Percentiles rank a stretch among this genome's conserved stretches.
phyloP scores from a whole-genome alignment of 2,888 invertebrate species.

The Anagyrus pseudococci region DNA sequence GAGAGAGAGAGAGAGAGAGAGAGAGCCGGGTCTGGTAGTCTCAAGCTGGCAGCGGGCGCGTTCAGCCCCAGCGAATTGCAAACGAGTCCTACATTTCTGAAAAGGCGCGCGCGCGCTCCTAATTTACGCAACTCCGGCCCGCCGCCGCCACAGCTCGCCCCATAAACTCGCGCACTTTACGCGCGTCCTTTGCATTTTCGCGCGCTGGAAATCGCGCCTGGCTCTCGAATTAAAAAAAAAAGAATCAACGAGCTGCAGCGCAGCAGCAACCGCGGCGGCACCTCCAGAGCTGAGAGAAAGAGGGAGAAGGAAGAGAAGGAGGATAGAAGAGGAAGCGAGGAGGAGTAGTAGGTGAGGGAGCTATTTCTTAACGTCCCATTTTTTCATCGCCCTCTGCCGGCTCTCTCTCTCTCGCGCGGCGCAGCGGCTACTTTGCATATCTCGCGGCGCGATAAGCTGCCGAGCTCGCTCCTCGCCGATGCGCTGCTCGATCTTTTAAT shows the following conservation, averaged over 20 bases:
- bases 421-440: constrained; percentile 46
- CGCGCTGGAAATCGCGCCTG: constrained; percentile 6
- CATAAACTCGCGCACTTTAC: constrained; percentile 21
- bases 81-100: constrained; percentile 31
- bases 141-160: background rate
- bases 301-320: constrained; percentile 4
- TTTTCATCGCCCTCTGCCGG: constrained; percentile 7
- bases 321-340: background rate
- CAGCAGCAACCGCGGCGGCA: no score
- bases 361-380: constrained; percentile 27
- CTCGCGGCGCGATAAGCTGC: constrained; percentile 45
- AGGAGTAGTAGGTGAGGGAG: background rate
- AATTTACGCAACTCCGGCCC: constrained; percentile 23
- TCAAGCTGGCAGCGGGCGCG: constrained; percentile 10
- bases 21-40: no score
- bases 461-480: constrained; percentile 39
- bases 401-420: no score
- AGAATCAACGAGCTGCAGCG: no score
- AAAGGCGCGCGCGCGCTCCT: constrained; percentile 14
- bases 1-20: no score
- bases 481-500: constrained; percentile 51
- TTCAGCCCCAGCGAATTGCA: constrained; percentile 11
- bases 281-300: no score
- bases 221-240: background rate
- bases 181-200: constrained; percentile 24